Evolutionary conservation across 2,113 vertebrate species (phyloP), one percentile per base, ranked within the genome.

Genomic region (Probosciger aterrimus): DNA sequence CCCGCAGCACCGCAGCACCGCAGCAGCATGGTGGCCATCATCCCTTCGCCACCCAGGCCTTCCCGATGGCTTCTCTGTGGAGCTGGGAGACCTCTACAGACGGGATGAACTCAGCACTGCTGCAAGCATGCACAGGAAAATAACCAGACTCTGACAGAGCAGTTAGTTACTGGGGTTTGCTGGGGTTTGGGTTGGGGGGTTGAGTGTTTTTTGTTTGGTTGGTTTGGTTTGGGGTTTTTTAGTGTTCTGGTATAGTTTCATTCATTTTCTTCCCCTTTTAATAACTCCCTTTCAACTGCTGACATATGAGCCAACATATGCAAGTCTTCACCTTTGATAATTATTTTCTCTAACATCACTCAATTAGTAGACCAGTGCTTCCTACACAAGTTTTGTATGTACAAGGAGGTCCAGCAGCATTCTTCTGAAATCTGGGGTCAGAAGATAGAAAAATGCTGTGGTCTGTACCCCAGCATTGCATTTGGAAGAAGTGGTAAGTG

Each of bases 71-170:
- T 76, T 91, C 77, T 82, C 33, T 49, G 70, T 4, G 14, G 93
- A 83, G 77, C 82, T 18, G 70, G 55, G 95, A 89, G 94, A 93
- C 91, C 74, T 64, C 96, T 93, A 13, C 79, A 82, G 94, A 49
- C 43, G 1, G 69, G 59, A 67, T 63, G 47, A 74, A 59, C 8
- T 4, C 49, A 70, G 7, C 16, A 15, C n/a, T 16, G 14, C 64
- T n/a, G 19, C 22, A 30, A 46, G 35, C 6, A 0, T 4, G 22
- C 27, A 22, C 18, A 37, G 13, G 7, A 25, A 53, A 49, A 30
- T 2, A 44, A 24, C 8, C 31, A 23, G 24, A 3, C 20, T 35
- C 46, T 37, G 22, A 39, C 35, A 44, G 14, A 65, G 13, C 35
- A 27, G 19, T 25, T 11, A 50, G 7, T 44, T 41, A 57, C 25